Percentiles rank a stretch among this genome's conserved stretches.
These are phyloP conservation scores for Diplogasteroides magnus DNA, from an alignment of 1,140 invertebrate genomes.

Conservation along the genomic window DNA sequence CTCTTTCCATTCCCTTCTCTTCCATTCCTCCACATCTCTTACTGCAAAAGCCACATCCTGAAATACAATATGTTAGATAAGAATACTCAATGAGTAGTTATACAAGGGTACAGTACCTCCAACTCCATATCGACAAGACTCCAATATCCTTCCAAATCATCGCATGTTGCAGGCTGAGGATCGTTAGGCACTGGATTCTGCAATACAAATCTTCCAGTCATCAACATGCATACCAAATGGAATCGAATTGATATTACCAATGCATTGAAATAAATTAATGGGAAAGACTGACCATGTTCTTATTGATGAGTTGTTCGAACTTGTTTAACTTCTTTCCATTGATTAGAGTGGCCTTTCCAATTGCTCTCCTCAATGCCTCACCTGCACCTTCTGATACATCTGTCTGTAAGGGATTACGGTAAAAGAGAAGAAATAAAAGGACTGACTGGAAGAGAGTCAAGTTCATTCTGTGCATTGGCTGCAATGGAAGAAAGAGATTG, in stretches of 20 bases:
- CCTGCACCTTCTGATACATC: background rate
- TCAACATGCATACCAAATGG: background rate
- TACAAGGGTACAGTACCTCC: background rate
- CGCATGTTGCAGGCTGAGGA: background rate
- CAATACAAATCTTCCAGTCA: background rate
- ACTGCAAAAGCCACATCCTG: background rate
- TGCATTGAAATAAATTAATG: background rate
- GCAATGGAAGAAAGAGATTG: background rate
- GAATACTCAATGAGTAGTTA: background rate
- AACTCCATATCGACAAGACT: background rate
- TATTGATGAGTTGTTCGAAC: background rate
- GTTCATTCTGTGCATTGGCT: background rate
- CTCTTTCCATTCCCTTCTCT: background rate
- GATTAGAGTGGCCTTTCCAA: background rate
- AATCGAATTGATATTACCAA: background rate
- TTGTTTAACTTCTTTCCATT: conserved; percentile 1
- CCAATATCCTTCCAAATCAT: background rate
- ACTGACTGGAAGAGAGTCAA: background rate
- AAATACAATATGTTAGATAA: background rate
- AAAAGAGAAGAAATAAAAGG: too few species aligned
- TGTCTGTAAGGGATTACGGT: background rate
- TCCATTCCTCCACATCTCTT: background rate
- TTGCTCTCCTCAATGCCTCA: background rate
- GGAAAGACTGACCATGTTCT: background rate
- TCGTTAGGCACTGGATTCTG: background rate